These are phyloP conservation scores for Tromatobia lineatoria DNA, from an alignment of 2,888 invertebrate species.

Conservation along the genomic window DNA sequence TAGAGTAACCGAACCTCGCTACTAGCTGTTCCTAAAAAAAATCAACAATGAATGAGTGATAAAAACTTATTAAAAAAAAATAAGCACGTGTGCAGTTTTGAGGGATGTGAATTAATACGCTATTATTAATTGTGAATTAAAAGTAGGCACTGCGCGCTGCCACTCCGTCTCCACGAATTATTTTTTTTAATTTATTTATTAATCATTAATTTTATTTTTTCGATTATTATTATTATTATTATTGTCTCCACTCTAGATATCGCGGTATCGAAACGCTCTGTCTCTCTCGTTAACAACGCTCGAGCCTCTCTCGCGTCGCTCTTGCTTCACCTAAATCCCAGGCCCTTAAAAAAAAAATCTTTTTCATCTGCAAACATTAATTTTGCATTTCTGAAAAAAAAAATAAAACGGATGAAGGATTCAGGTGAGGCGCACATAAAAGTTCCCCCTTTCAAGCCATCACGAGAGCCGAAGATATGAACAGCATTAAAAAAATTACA, in stretches of 20 bases:
- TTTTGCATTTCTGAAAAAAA: constrained; percentile 40
- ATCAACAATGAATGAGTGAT: constrained; percentile 85
- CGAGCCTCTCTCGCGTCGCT: constrained; percentile 63
- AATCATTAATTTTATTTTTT: constrained; percentile 33
- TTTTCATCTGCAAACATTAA: constrained; percentile 24
- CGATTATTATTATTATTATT: constrained; percentile 25
- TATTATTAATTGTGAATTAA: constrained; percentile 64
- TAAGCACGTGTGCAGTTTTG: constrained; percentile 77
- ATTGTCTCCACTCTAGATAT: constrained; percentile 41
- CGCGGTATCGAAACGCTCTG: constrained; percentile 36
- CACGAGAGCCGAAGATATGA: constrained; percentile 46
- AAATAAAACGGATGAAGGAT: neutral
- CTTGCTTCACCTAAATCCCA: constrained; percentile 37
- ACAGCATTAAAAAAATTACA: constrained; percentile 35
- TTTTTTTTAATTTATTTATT: constrained; percentile 33
- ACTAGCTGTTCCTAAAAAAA: constrained; percentile 84
- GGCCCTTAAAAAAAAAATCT: neutral
- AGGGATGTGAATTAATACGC: constrained; percentile 77
- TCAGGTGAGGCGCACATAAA: constrained; percentile 24
- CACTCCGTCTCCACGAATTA: constrained; percentile 66
- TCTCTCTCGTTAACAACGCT: constrained; percentile 27
- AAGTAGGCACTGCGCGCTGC: constrained; percentile 68
- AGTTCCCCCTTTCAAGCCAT: constrained; percentile 39
- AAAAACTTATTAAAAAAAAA: constrained; percentile 69
- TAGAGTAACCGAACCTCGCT: constrained; percentile 85